A percentile compares a stretch with the other conserved stretches of the same genome.
These are phyloP conservation scores for Sternotherus odoratus DNA, from an alignment of 2,797 vertebrate species.

Conservation along the genomic window DNA sequence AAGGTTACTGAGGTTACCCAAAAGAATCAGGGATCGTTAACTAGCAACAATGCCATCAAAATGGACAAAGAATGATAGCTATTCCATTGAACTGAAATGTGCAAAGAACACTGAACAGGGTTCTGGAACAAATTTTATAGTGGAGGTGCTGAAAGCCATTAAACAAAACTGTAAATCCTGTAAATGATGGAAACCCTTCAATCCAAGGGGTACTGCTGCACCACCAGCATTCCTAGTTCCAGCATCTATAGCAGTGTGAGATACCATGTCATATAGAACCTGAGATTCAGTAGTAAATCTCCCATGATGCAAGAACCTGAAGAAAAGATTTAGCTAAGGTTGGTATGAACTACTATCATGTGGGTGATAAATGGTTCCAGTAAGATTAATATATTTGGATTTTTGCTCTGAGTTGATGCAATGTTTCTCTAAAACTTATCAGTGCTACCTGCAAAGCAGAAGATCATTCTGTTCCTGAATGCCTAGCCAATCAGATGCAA, in stretches of 20 bases:
- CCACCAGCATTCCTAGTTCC: no score
- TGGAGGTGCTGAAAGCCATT: no score
- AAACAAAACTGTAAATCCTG: no score
- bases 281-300: constrained; percentile 23
- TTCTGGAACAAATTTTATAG: no score
- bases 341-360: background rate
- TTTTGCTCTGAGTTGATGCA: background rate
- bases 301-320: background rate
- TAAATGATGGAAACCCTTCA: no score
- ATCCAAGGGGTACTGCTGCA: no score
- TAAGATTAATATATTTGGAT: background rate
- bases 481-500: background rate
- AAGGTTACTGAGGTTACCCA: background rate
- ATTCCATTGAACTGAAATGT: background rate
- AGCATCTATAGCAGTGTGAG: background rate
- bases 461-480: constrained; percentile 40
- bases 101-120: background rate
- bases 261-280: background rate
- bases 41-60: background rate
- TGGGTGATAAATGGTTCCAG: background rate
- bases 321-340: background rate
- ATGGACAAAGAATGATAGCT: background rate
- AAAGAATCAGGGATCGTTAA: background rate
- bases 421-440: background rate
- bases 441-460: constrained; percentile 1